A percentile compares a stretch with the other conserved stretches of the same genome.
Evolutionary conservation across 2,113 vertebrate genomes (phyloP).

Genomic region (Microtus oregoni): DNA sequence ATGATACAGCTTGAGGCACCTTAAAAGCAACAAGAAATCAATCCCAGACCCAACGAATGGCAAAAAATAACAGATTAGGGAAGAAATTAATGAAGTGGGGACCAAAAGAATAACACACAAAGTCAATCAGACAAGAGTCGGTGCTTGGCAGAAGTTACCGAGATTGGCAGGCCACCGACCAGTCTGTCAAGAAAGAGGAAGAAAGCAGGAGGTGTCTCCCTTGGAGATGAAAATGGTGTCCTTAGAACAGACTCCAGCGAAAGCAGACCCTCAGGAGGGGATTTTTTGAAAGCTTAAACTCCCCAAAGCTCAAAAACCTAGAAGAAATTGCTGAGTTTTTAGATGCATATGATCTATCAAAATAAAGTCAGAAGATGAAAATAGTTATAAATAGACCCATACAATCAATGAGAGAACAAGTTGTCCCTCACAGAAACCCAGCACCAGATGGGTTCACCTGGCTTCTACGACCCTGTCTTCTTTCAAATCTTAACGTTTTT

Average conservation of each 20-base stretch:
- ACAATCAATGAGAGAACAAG: neutral
- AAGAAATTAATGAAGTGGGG: neutral
- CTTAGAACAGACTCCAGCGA: neutral
- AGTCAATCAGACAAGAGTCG: neutral
- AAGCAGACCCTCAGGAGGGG: neutral
- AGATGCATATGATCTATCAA: neutral
- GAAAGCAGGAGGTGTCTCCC: neutral
- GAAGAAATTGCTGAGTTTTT: neutral
- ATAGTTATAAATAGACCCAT: neutral
- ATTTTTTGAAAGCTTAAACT: neutral
- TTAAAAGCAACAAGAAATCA: neutral
- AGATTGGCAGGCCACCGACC: neutral
- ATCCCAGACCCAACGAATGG: neutral
- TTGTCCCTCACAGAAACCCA: neutral
- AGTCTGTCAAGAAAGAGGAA: neutral
- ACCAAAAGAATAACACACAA: neutral
- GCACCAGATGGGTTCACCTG: neutral
- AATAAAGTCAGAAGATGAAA: neutral
- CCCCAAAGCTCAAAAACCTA: neutral
- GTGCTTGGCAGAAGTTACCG: neutral
- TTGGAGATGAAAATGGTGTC: fast-evolving
- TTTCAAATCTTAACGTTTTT: neutral
- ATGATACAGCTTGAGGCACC: neutral
- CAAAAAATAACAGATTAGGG: neutral
- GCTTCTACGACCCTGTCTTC: neutral